Base-by-base conservation (phyloP, 2,888 invertebrate genomes). In the Dynastes maya region DNA sequence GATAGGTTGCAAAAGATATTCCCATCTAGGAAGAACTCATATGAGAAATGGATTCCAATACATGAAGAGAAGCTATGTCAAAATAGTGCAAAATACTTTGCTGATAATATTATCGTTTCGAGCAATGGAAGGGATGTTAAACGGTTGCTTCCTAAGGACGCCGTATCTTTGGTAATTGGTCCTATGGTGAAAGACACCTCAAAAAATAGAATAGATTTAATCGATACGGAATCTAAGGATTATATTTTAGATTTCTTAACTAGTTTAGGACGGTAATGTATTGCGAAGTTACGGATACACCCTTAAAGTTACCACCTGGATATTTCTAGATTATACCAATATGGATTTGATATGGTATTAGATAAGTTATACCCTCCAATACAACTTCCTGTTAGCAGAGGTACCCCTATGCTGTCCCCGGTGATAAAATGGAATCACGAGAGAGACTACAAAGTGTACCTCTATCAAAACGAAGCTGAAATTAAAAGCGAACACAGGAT, bases 381-480 rank as follows among this genome's bases (percentile, higher is more conserved):
- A 0, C 85, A 91, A 63, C 96, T 93, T 88, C 98, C 98, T 0
- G 98, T 98, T 0, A 94, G 96, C 0, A 91, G 94, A 22, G 93
- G 94, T 0, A 97, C 97, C 0, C 95, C 96, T 0, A 95, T 95
- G 93, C 90, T 97, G 49, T 92, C 96, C 0, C 94, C 96, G 3
- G 89, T 95, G 1, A 92, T 98, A n/a, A 92, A 92, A 81, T 98
- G 98, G 97, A 95, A 98, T 82, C 97, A 98, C 84, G 9, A 61
- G 27, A 92, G 93, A 79, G 92, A 94, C 80, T 95, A 95, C 94
- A 90, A 92, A 82, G 93, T 95, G 0, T 92, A 93, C 0, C 91
- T 92, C 67, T 95, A 93, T 85, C 91, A 91, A 82, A 92, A 92
- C 61, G 92, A 93, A 86, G 92, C 93, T 84, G 93, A 92, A 83